Percentiles rank a stretch among this genome's conserved stretches.
These are phyloP conservation scores for Drosophila nikananu DNA, from an alignment of 1,140 invertebrate genomes.

Conservation along the genomic window DNA sequence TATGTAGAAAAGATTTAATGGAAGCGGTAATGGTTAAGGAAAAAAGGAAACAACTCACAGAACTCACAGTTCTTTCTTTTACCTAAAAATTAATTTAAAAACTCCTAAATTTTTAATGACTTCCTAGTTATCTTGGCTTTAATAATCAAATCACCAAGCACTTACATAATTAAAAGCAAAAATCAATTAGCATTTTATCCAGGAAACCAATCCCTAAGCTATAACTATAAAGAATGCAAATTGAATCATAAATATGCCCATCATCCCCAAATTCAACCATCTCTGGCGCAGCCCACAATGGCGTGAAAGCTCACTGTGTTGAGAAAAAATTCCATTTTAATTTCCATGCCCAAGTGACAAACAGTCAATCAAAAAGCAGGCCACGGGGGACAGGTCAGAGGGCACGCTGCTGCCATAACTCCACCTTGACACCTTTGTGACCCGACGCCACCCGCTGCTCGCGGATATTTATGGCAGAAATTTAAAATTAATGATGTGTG, in stretches of 20 bases:
- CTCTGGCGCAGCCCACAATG: not conserved
- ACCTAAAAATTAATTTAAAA: too few species aligned
- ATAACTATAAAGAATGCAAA: constrained; percentile 1
- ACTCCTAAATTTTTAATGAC: too few species aligned
- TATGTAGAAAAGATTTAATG: not conserved
- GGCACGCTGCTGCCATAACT: constrained; percentile 43
- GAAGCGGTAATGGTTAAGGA: not conserved
- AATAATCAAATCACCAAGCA: not conserved
- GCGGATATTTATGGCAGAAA: constrained; percentile 77
- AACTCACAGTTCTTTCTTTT: too few species aligned
- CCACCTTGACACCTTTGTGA: constrained; percentile 57
- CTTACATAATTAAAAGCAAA: not conserved
- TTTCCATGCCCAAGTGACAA: constrained; percentile 58
- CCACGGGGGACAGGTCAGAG: constrained; percentile 26
- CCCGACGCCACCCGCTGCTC: constrained; percentile 25
- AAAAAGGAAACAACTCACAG: too few species aligned
- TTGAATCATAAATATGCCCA: constrained; percentile 26
- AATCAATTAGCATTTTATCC: not conserved
- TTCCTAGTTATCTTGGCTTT: too few species aligned
- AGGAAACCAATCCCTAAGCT: not conserved
- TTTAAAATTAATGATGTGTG: constrained; percentile 83
- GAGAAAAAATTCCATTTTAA: constrained; percentile 63
- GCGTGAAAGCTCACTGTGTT: not conserved
- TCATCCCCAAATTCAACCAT: constrained; percentile 9
- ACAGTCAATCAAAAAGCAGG: constrained; percentile 52